Evolutionary conservation across 2,888 invertebrate species (phyloP), one percentile per base, ranked within the genome.

Genomic region (Hirudinaria manillensis): DNA sequence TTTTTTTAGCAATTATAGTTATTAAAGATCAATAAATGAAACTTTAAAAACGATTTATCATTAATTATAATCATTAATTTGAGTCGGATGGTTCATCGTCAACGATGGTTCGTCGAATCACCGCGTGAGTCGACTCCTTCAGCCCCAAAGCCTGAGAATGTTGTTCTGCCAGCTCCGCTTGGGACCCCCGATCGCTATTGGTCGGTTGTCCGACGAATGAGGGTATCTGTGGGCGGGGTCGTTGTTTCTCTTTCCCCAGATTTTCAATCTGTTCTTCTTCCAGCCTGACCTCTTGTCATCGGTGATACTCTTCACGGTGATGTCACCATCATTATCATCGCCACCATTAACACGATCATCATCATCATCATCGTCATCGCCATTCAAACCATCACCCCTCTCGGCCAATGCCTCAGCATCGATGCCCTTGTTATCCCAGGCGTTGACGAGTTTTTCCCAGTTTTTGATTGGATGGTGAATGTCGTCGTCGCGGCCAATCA

Each of bases 141-240:
- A 77, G 34, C 78, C 78, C 78, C 78, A 78, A 1, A 78, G 75
- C 36, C 77, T 68, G 72, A 78, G 75, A 56, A 67, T 53, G 56
- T 78, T 78, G 32, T 74, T 65, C 34, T 76, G 72, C 78, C 78
- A 78, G 61, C 74, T 75, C 2, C 78, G 51, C 65, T 77, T 77
- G 19, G 77, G 76, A 19, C 61, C 76, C 55, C 56, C 55, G 27
- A 36, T 34, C 24, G 36, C 32, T 10, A 36, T 56, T 3, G 55
- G 27, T 72, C 72, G 55, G 19, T 71, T 53, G 38, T 73, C 10
- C 7, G 7, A 16, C 19, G 10, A 1, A 29, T 7, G 61, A 1
- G 61, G 29, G 61, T 61, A 24, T n/a, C 61, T 10, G 61, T 27
- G 24, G 24, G 6, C 13, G 6, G 61, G 29, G 1, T 53, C 72